Conservation (phyloP, 2,113 vertebrate genomes). For the Dolichallabes microphthalmus region DNA sequence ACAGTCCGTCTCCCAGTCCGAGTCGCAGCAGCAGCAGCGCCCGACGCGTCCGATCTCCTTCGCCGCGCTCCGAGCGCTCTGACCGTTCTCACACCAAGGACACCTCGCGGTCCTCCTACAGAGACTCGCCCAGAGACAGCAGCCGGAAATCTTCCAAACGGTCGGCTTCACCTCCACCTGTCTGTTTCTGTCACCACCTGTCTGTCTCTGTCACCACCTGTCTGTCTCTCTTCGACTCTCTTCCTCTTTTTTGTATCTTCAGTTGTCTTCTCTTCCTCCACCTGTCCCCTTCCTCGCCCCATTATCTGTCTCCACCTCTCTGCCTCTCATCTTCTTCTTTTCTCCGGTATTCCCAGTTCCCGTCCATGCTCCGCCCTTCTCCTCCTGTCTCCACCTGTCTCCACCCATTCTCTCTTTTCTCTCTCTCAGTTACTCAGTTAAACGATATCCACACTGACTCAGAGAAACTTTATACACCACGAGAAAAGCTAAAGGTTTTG, state of each 20-base stretch:
- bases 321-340: not conserved
- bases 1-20: constrained; percentile 90
- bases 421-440: not conserved
- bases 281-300: too few relatives aligned
- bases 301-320: not conserved
- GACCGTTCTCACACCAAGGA: constrained; percentile 90
- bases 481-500: not conserved
- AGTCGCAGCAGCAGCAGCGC: constrained; percentile 84
- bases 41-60: constrained; percentile 83
- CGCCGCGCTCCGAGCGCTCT: constrained; percentile 88
- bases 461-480: not conserved
- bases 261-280: not conserved
- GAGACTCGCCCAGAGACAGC: constrained; percentile 91
- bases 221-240: not conserved
- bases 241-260: not conserved
- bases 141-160: constrained; percentile 91
- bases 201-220: not conserved
- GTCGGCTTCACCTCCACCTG: constrained; percentile 63
- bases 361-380: not conserved
- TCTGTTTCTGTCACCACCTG: too few relatives aligned
- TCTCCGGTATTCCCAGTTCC: too few relatives aligned
- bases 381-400: not conserved
- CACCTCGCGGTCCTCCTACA: constrained; percentile 86
- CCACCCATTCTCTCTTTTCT: not conserved
- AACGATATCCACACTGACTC: not conserved